Evolutionary conservation across 2,113 vertebrate species (phyloP).

Genomic region (Dermatemys mawii): DNA sequence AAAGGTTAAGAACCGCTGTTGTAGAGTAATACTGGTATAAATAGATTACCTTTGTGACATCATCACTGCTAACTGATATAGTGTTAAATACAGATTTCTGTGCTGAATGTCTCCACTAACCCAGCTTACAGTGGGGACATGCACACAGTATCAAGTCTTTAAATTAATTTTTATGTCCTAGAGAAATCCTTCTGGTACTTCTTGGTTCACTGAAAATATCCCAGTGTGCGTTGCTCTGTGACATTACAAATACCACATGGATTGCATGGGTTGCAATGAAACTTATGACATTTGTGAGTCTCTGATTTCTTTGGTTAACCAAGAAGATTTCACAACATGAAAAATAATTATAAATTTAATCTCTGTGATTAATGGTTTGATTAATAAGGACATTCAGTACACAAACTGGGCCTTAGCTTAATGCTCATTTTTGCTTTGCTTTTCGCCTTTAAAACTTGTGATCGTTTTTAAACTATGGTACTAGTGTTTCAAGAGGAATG

Average conservation of each 20-base stretch:
- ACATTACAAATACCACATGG: not conserved
- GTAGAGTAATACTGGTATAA: not conserved
- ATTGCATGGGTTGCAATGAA: not conserved
- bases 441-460: conserved; percentile 60
- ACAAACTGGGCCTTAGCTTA: conserved; percentile 8
- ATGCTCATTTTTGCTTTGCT: conserved; percentile 38
- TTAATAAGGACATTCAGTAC: not conserved
- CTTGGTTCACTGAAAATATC: conserved; percentile 38
- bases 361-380: not conserved
- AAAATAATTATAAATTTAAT: conserved; percentile 27
- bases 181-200: not conserved
- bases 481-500: conserved; percentile 62
- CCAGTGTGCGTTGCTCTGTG: not conserved
- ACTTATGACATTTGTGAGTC: not conserved
- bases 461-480: conserved; percentile 50
- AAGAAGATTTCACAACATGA: conserved; percentile 26
- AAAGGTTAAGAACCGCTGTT: too few species aligned
- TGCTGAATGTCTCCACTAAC: conserved; percentile 9
- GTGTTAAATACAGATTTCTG: not conserved
- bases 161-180: conserved; percentile 8
- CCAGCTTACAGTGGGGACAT: conserved; percentile 23
- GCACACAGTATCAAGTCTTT: not conserved
- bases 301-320: not conserved
- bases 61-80: too few species aligned
- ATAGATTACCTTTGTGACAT: too few species aligned